Base-by-base conservation (phyloP, 2,888 invertebrate species). In the Pammene fasciana region DNA sequence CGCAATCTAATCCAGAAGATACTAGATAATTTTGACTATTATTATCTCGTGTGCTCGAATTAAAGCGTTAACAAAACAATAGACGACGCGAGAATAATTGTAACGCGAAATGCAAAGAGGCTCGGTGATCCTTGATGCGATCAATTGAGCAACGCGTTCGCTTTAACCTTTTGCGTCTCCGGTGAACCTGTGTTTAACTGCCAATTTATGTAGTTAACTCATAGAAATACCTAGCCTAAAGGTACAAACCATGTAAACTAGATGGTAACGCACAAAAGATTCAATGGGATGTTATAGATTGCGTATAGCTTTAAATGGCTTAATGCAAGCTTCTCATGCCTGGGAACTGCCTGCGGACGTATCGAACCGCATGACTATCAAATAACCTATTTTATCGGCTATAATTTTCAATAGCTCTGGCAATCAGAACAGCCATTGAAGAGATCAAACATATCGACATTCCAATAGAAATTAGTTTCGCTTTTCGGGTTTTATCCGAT, bases 1-100 rank as follows among this genome's bases (percentile, higher is more conserved):
- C 90, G 91, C 90, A 92, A 92, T 78, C 87, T 87, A 84, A 82
- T 83, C 81, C 82, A 83, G 86, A 84, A 87, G 86, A 88, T 84
- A 84, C 84, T 80, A 86, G 86, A 88, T 86, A 82, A 89, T 84
- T 86, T 83, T 77, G 78, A 75, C 77, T 73, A 78, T 84, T 82
- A 85, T 79, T 84, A 82, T 80, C 79, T 80, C 79, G 76, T 79
- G 78, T 76, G 74, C 72, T 72, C 75, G 68, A 72, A 72, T 72
- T 71, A 72, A 71, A 71, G 56, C 62, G 60, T 67, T 60, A 57
- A 54, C 64, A 71, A 61, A 73, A 74, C 73, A 74, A 74, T 71
- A 66, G 62, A 18, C 62, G 62, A 41, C 52, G 62, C 62, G 50
- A 62, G 61, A 62, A 62, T 57, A 26, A 71, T 57, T 68, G 68